Evolutionary conservation across 2,888 invertebrate genomes (phyloP).

Genomic region (Microctonus aethiopoides): DNA sequence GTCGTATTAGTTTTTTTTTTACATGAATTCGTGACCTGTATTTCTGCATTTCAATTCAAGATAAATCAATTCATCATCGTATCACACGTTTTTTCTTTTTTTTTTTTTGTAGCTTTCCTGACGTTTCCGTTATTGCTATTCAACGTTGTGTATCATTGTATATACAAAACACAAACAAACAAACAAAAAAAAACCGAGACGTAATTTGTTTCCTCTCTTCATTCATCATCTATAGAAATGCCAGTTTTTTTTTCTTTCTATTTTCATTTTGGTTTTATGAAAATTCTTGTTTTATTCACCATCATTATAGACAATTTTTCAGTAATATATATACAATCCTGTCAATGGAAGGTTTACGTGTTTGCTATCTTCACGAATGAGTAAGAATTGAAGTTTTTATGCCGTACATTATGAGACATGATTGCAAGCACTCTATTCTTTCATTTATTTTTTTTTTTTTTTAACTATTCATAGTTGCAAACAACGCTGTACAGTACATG

Average conservation of each 20-base stretch:
- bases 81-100: background rate
- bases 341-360: background rate
- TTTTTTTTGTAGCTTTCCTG: background rate
- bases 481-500: background rate
- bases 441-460: background rate
- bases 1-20: background rate
- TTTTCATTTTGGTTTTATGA: background rate
- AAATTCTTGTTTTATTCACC: background rate
- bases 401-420: background rate
- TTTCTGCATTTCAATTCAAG: conserved; percentile 26
- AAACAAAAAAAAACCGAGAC: background rate
- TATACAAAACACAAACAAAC: background rate
- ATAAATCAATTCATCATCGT: conserved; percentile 30
- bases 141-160: background rate
- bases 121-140: background rate
- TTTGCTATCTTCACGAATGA: background rate
- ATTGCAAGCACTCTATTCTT: background rate
- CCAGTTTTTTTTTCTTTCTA: background rate
- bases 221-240: background rate
- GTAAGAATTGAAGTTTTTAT: background rate
- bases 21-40: conserved; percentile 16
- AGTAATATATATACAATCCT: background rate
- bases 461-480: too few relatives aligned
- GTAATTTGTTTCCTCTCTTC: background rate
- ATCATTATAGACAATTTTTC: too few relatives aligned